Evolutionary conservation across 2,113 vertebrate species (phyloP).

Genomic region (Caloenas nicobarica): DNA sequence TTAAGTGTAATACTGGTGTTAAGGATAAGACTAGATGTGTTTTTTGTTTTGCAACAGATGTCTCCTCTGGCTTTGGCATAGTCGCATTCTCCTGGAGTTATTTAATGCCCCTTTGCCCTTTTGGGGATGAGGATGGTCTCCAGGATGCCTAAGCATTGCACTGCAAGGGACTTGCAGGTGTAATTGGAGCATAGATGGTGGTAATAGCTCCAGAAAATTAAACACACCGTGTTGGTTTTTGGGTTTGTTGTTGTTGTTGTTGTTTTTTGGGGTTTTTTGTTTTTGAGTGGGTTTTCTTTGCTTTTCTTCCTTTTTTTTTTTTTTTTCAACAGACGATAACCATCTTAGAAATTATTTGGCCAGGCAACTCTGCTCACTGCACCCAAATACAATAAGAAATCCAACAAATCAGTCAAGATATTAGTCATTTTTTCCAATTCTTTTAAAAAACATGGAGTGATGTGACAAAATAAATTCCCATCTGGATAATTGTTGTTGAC

Average conservation of each 20-base stretch:
- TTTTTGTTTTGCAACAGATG: neutral
- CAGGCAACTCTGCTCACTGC: neutral
- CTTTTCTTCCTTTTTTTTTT: neutral
- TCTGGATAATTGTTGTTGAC: neutral
- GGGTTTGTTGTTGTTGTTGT: too few relatives aligned
- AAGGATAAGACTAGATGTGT: neutral
- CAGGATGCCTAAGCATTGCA: neutral
- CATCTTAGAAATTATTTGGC: neutral
- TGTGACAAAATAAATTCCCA: neutral
- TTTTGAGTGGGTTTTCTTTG: neutral
- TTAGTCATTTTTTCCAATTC: neutral
- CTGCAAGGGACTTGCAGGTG: neutral
- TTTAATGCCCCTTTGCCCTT: neutral
- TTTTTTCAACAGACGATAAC: neutral
- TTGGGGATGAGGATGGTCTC: neutral
- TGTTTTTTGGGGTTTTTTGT: neutral
- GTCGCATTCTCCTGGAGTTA: neutral
- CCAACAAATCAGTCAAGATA: neutral
- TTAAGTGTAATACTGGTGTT: neutral
- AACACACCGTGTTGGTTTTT: neutral
- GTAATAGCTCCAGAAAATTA: neutral
- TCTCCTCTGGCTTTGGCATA: neutral
- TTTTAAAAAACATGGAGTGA: neutral
- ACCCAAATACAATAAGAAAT: neutral
- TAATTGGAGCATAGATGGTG: neutral